phyloP scores from a whole-genome alignment of 2,113 vertebrate genomes.

The Silurus glanis region DNA sequence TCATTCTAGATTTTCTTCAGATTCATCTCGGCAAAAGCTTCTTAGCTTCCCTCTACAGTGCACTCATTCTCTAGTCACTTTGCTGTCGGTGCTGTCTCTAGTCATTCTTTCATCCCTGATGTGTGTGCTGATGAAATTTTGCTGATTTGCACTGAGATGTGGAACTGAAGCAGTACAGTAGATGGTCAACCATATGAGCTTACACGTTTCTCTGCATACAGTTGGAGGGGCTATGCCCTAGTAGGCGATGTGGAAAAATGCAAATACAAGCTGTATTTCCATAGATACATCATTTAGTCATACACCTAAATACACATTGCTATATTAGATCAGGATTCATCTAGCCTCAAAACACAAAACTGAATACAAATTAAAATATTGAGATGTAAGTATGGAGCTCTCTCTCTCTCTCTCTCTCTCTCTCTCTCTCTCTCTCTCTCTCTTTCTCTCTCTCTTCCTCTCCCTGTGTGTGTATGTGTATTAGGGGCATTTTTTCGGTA shows the following conservation, averaged over 20 bases:
- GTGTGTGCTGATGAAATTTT: conserved; percentile 26
- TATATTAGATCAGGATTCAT: conserved; percentile 1
- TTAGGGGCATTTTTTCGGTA: too few relatives aligned
- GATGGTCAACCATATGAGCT: conserved; percentile 27
- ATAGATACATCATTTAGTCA: conserved; percentile 32
- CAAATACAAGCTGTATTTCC: conserved; percentile 57
- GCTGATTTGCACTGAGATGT: conserved; percentile 2
- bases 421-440: too few relatives aligned
- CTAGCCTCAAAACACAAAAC: not conserved
- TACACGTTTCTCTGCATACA: conserved; percentile 50
- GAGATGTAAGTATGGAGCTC: not conserved
- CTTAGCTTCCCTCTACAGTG: conserved; percentile 28
- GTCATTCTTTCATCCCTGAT: not conserved
- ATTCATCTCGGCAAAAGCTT: conserved; percentile 41
- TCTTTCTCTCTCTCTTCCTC: too few relatives aligned
- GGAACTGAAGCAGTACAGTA: not conserved
- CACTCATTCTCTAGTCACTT: conserved; percentile 41
- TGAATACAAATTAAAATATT: not conserved
- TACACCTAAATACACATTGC: not conserved
- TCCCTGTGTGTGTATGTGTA: too few relatives aligned
- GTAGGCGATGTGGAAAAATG: conserved; percentile 63
- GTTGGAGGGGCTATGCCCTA: conserved; percentile 60
- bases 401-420: too few relatives aligned
- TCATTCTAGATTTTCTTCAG: conserved; percentile 30
- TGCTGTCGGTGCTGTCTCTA: not conserved